Evolutionary conservation across 2,797 vertebrate species (phyloP).

Genomic region (Thamnophis elegans): DNA sequence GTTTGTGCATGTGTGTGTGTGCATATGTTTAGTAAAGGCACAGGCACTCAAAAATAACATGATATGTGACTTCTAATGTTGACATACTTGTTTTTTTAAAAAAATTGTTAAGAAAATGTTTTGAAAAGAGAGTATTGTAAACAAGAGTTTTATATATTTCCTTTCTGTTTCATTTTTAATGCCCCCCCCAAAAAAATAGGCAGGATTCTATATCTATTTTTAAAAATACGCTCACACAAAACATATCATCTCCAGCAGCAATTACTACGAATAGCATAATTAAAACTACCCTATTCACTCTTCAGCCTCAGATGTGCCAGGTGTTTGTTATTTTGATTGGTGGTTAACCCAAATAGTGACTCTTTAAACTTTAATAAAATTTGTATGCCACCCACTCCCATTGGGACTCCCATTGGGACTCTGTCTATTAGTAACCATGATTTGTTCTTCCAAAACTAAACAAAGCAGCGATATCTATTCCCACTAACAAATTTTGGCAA

Average conservation of each 20-base stretch:
- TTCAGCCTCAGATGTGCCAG: not conserved
- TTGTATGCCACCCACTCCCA: no score
- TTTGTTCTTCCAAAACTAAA: not conserved
- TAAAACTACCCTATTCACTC: not conserved
- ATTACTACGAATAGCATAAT: not conserved
- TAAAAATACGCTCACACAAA: not conserved
- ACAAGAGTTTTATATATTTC: not conserved
- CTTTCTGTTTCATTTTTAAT: not conserved
- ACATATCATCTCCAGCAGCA: not conserved
- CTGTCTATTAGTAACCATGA: not conserved
- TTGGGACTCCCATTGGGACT: no score
- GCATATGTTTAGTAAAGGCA: not conserved
- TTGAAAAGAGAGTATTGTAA: not conserved
- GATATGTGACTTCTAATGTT: not conserved
- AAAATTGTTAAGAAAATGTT: not conserved
- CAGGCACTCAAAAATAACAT: not conserved
- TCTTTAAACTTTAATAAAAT: no score
- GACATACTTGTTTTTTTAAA: not conserved
- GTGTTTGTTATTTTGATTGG: not conserved
- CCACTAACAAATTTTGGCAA: not conserved
- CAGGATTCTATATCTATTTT: not conserved
- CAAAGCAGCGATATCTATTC: not conserved
- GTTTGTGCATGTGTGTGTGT: no score
- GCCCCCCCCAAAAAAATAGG: not conserved
- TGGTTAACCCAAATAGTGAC: not conserved